Percentiles rank a stretch among this genome's conserved stretches.
These are phyloP conservation scores for Agrochola litura DNA, from an alignment of 2,888 invertebrate genomes.

Conservation along the genomic window DNA sequence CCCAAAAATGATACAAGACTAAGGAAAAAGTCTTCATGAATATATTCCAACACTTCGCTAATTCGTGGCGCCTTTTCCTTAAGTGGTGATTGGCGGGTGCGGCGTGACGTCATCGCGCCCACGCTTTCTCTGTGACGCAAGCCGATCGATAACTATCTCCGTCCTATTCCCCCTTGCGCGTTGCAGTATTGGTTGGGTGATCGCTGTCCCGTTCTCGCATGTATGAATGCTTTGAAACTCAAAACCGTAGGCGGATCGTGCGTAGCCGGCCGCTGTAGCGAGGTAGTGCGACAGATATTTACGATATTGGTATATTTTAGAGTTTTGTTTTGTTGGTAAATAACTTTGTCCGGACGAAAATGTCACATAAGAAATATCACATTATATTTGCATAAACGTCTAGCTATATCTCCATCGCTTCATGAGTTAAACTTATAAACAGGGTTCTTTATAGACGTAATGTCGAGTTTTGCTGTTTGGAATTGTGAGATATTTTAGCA, in stretches of 20 bases:
- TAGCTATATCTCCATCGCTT: conserved; percentile 14
- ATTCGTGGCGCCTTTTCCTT: conserved; percentile 86
- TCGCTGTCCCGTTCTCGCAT: conserved; percentile 76
- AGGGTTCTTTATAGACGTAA: conserved; percentile 51
- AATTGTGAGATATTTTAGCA: conserved; percentile 35
- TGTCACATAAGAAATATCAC: conserved; percentile 50
- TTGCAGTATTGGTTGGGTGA: conserved; percentile 33
- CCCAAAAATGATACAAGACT: conserved; percentile 39
- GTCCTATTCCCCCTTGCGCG: conserved; percentile 71
- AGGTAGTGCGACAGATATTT: conserved; percentile 75
- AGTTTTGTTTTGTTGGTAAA: conserved; percentile 82
- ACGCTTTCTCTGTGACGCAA: conserved; percentile 89
- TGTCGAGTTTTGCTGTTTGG: conserved; percentile 29
- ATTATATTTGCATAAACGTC: conserved; percentile 20
- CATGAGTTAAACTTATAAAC: conserved; percentile 9
- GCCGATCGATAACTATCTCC: conserved; percentile 83
- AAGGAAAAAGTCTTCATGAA: conserved; percentile 60
- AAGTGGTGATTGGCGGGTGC: conserved; percentile 79
- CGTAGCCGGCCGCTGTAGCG: conserved; percentile 79
- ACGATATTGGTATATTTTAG: conserved; percentile 78
- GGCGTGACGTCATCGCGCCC: conserved; percentile 89
- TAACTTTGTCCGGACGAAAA: conserved; percentile 70
- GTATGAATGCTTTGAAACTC: conserved; percentile 85
- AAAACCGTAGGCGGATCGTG: conserved; percentile 87
- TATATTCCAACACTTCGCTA: conserved; percentile 75